Base-by-base conservation (phyloP, 2,113 vertebrate species). In the Colinus virginianus region DNA sequence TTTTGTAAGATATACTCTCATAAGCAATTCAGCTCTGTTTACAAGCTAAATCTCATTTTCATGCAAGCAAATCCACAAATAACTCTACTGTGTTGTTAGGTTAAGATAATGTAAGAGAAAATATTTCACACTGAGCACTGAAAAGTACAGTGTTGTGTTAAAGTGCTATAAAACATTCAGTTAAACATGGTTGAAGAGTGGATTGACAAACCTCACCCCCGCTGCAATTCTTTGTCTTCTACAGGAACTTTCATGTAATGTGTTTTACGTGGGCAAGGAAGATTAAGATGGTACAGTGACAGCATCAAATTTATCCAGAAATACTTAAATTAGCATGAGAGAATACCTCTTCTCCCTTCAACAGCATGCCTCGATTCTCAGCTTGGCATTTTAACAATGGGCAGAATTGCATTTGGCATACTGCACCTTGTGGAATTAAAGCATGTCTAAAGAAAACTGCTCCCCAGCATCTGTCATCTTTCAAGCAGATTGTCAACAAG, bases 381-480 rank as follows among this genome's bases (percentile, higher is more conserved):
- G 77, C 90, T 81, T 82, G 88, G 90, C 87, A 88, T 96, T 96
- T 95, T 95, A 90, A 96, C 95, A 95, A 96, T 5, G 71, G 88
- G 89, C 90, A 92, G 95, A 97, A 96, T 72, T 88, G 93, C 53
- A 53, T 96, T 97, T 91, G 95, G 93, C 97, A 96, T 87, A 88
- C 92, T 97, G 92, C 48, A 94, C 95, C 95, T 97, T 95, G 92
- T 62, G 97, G 97, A 97, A 97, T 98, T 97, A 90, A 91, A 94
- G 84, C 90, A 87, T 88, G 96, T 94, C 96, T 96, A 96, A 97
- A 97, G 97, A 98, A 98, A 98, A 98, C 97, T 97, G 77, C 89
- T 94, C 40, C 76, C 16, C 51, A 79, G 95, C 96, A 98, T 98
- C 98, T 98, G 97, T 98, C 98, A 98, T 98, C 90, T 94, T 97